Conservation (phyloP, 37 sponge, comb jelly and placozoan genomes). For the Chondrilla cf. caribensis region DNA sequence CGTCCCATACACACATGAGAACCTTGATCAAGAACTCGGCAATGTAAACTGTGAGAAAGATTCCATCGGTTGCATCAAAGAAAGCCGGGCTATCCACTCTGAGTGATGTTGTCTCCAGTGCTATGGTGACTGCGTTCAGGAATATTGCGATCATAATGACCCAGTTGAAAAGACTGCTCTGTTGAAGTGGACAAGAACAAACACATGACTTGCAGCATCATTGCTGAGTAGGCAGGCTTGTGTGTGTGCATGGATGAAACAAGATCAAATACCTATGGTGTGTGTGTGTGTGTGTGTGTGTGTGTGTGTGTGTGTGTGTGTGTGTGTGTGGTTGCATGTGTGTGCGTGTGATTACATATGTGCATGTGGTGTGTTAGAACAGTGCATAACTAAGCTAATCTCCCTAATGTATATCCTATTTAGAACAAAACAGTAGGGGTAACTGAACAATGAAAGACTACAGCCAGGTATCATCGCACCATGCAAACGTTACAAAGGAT, state of each 20-base stretch:
- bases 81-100: slow-evolving; percentile 28
- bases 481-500: too few species aligned
- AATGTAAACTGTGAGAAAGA: slow-evolving; percentile 61
- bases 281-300: not conserved
- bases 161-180: slow-evolving; percentile 50
- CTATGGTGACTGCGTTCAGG: slow-evolving; percentile 67
- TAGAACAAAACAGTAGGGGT: too few species aligned
- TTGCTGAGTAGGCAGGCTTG: too few species aligned
- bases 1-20: too few species aligned
- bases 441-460: too few species aligned
- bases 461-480: too few species aligned
- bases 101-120: slow-evolving; percentile 71
- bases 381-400: too few species aligned
- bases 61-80: slow-evolving; percentile 42
- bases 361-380: not conserved
- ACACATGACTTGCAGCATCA: too few species aligned
- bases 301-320: slow-evolving; percentile 22
- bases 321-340: too few species aligned
- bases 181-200: too few species aligned
- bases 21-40: slow-evolving; percentile 63
- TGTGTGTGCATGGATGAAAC: not conserved
- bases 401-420: too few species aligned
- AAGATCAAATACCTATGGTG: not conserved
- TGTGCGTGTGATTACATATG: too few species aligned
- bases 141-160: slow-evolving; percentile 56